phyloP scores from a whole-genome alignment of 2,888 invertebrate genomes.

The Biston stratarius region DNA sequence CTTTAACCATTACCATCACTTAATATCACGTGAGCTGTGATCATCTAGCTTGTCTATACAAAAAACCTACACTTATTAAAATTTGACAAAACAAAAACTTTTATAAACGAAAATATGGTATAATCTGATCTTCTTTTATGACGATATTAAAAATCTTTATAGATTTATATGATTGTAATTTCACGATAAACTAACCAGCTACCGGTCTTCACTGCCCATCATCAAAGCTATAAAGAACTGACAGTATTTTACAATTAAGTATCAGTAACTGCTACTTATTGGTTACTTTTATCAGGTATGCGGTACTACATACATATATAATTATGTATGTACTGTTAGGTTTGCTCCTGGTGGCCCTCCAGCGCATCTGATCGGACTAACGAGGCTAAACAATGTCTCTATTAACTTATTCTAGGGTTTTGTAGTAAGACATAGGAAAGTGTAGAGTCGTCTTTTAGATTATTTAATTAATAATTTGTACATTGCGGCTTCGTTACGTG shows the following conservation, averaged over 20 bases:
- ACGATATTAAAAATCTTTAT: too few species aligned
- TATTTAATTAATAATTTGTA: not conserved
- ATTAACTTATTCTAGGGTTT: conserved; percentile 80
- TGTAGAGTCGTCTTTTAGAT: conserved; percentile 48
- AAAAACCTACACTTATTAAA: not conserved
- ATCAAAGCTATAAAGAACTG: not conserved
- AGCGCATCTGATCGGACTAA: conserved; percentile 80
- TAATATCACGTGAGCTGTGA: too few species aligned
- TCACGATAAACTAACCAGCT: too few species aligned
- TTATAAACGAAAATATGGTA: too few species aligned
- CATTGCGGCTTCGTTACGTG: too few species aligned
- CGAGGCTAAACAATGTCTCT: conserved; percentile 85
- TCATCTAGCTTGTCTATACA: too few species aligned
- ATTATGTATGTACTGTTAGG: not conserved
- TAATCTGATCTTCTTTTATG: too few species aligned
- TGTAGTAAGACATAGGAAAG: conserved; percentile 54
- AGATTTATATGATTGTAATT: too few species aligned
- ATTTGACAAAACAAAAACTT: not conserved
- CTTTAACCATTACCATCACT: too few species aligned
- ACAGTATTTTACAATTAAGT: not conserved
- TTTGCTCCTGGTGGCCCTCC: conserved; percentile 71
- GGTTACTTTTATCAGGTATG: conserved; percentile 40
- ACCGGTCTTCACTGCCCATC: not conserved
- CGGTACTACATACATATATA: conserved; percentile 30
- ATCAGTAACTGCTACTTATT: conserved; percentile 1